Conservation (phyloP, 2,888 invertebrate species). For the Ptychoptera contaminata region DNA sequence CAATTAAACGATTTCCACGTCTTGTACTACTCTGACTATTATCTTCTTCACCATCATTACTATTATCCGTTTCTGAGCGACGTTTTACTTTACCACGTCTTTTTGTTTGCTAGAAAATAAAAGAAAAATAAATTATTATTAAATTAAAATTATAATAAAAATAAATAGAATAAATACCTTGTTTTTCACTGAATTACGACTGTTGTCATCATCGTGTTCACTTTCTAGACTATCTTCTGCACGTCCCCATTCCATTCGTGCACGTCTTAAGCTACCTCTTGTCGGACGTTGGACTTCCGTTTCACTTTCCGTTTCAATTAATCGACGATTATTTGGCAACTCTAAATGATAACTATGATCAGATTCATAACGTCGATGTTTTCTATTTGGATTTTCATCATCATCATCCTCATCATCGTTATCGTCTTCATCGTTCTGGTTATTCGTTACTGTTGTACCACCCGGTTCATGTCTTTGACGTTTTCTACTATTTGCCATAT, state of each 20-base stretch:
- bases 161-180: not conserved
- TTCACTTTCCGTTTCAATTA: constrained; percentile 20
- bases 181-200: not conserved
- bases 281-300: constrained; percentile 22
- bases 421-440: constrained; percentile 3
- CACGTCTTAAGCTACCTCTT: constrained; percentile 23
- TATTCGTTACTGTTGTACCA: not conserved
- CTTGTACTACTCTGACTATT: constrained; percentile 8
- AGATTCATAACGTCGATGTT: constrained; percentile 21
- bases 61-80: constrained; percentile 15
- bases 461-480: not conserved
- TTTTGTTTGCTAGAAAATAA: not conserved
- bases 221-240: constrained; percentile 21
- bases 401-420: not conserved
- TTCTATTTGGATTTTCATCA: constrained; percentile 4
- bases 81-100: constrained; percentile 11
- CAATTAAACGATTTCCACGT: not conserved
- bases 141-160: not conserved
- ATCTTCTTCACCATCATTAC: constrained; percentile 21
- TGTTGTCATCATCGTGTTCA: constrained; percentile 16
- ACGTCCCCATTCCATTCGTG: constrained; percentile 25
- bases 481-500: not conserved
- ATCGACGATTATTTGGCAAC: constrained; percentile 20
- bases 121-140: not conserved
- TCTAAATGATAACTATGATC: constrained; percentile 29